These are phyloP conservation scores for Sylvia borin DNA, from an alignment of 2,797 vertebrate genomes.

Conservation along the genomic window DNA sequence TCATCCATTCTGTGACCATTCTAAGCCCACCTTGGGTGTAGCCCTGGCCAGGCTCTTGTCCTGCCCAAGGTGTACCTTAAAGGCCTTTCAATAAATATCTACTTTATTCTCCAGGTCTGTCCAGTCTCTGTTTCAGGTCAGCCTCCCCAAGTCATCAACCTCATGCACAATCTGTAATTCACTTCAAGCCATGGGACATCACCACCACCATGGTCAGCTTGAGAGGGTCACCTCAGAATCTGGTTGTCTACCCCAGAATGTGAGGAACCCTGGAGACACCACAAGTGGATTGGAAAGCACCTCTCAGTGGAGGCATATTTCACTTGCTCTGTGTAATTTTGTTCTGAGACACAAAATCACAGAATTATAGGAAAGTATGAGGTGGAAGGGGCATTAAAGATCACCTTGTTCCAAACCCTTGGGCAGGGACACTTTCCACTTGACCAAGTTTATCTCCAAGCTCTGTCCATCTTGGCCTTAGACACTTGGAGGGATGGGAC, in stretches of 20 bases:
- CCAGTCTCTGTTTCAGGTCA: not conserved
- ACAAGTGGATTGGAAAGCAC: not conserved
- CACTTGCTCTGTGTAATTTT: not conserved
- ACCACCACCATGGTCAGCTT: not conserved
- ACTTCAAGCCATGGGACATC: not conserved
- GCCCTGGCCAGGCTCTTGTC: not conserved
- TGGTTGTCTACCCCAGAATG: not conserved
- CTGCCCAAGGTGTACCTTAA: not conserved
- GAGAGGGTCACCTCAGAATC: not conserved
- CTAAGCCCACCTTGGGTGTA: not conserved
- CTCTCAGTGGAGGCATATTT: not conserved
- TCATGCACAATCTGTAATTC: not conserved
- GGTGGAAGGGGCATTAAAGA: not conserved
- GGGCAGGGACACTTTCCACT: not conserved
- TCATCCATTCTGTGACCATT: not conserved
- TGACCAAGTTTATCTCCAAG: not conserved
- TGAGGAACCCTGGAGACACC: not conserved
- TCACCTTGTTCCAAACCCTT: not conserved
- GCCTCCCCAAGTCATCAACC: not conserved
- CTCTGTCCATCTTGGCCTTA: not conserved
- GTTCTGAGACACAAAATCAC: not conserved
- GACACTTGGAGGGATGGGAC: not conserved
- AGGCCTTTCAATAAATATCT: not conserved
- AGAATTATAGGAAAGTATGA: rapidly evolving
- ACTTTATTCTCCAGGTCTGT: not conserved